phyloP scores from a whole-genome alignment of 2,113 vertebrate genomes.

The Sminthopsis crassicaudata region DNA sequence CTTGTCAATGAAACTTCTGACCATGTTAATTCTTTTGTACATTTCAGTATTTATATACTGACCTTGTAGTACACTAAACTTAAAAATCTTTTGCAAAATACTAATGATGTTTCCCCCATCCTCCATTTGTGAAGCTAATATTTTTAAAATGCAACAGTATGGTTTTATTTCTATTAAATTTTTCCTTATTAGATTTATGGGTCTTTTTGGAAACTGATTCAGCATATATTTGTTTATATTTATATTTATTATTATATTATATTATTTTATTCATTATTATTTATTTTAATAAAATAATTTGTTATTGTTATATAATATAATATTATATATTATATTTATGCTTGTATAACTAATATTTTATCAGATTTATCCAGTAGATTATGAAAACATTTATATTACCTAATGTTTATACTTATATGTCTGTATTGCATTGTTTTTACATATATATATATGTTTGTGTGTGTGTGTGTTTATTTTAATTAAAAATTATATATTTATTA shows the following conservation, averaged over 20 bases:
- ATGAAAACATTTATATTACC: background rate
- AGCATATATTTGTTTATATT: background rate
- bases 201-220: background rate
- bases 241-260: too few relatives aligned
- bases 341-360: background rate
- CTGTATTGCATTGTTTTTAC: background rate
- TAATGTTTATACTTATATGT: background rate
- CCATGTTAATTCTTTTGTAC: background rate
- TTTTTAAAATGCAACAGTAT: background rate
- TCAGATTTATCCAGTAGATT: background rate
- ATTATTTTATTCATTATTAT: too few relatives aligned
- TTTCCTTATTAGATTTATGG: background rate
- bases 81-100: background rate
- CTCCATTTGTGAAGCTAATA: background rate
- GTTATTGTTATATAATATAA: too few relatives aligned
- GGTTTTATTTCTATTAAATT: background rate
- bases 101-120: background rate
- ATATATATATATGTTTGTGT: background rate
- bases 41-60: background rate
- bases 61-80: background rate
- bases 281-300: too few relatives aligned
- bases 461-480: background rate
- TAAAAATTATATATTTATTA: background rate
- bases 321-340: background rate
- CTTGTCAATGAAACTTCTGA: background rate